Conservation (phyloP, 2,888 invertebrate genomes). For the Anagyrus pseudococci region DNA sequence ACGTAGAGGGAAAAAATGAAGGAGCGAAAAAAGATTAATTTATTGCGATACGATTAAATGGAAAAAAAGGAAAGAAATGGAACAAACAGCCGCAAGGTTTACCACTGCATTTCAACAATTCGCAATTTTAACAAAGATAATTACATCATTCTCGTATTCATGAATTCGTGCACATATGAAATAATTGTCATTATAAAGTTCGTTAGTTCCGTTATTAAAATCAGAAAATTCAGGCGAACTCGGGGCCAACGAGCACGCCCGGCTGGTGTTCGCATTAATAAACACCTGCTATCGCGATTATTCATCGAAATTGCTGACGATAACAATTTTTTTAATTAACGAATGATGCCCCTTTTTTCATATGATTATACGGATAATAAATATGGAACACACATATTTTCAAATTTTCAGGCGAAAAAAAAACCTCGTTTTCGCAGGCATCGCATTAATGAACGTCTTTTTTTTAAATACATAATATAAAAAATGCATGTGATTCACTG, state of each 20-base stretch:
- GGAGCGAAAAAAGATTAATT: too few species aligned
- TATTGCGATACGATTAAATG: neutral
- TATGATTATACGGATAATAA: too few species aligned
- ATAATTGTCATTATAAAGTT: conserved; percentile 38
- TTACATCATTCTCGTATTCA: conserved; percentile 18
- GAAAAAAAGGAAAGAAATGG: neutral
- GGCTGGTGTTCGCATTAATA: conserved; percentile 1
- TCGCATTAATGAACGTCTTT: too few species aligned
- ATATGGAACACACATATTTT: too few species aligned
- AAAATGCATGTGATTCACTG: too few species aligned
- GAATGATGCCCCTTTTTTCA: conserved; percentile 8
- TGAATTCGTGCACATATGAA: neutral
- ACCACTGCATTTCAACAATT: neutral
- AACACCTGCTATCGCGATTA: conserved; percentile 27
- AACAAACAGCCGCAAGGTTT: neutral
- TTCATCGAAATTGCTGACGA: conserved; percentile 27
- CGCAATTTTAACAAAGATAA: conserved; percentile 17
- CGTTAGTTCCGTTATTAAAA: conserved; percentile 30
- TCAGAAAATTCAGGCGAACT: conserved; percentile 17
- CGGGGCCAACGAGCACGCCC: neutral
- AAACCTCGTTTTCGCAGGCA: too few species aligned
- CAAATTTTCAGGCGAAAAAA: too few species aligned
- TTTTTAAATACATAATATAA: too few species aligned
- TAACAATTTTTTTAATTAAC: conserved; percentile 35
- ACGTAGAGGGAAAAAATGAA: too few species aligned